A percentile compares a stretch with the other conserved stretches of the same genome.
Evolutionary conservation across 2,888 invertebrate genomes (phyloP).

Genomic region (Erpobdella octoculata): DNA sequence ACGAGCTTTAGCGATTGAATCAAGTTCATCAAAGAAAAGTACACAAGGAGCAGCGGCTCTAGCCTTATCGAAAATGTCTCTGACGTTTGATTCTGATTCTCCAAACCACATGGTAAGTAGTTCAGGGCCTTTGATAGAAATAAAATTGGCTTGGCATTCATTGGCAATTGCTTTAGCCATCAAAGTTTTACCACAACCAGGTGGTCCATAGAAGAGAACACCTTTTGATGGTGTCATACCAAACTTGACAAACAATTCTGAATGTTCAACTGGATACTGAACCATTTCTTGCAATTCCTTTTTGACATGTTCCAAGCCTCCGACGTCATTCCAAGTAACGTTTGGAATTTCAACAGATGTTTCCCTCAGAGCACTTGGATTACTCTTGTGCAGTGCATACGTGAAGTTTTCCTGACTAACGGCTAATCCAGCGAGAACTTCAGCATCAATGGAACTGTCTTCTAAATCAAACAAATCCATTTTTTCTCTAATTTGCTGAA

Average conservation of each 20-base stretch:
- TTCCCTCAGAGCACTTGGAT: slow-evolving; percentile 93
- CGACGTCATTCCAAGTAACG: slow-evolving; percentile 93
- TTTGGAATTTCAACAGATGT: slow-evolving; percentile 98
- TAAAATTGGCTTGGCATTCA: slow-evolving; percentile 99
- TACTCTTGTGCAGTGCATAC: slow-evolving; percentile 64
- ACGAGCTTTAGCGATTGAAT: slow-evolving; percentile 97
- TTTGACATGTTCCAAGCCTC: slow-evolving; percentile 91
- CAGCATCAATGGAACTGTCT: slow-evolving; percentile 98
- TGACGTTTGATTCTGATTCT: slow-evolving; percentile 97
- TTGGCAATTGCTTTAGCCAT: slow-evolving; percentile 81
- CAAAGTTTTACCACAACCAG: slow-evolving; percentile 71
- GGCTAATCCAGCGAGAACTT: slow-evolving; percentile 88
- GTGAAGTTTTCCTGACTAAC: slow-evolving; percentile 91
- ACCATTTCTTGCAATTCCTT: slow-evolving; percentile 87
- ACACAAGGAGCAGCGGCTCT: slow-evolving; percentile 98
- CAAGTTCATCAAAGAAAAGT: slow-evolving; percentile 96
- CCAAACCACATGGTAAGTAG: slow-evolving; percentile 99
- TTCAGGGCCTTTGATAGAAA: slow-evolving; percentile 92
- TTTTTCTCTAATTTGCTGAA: slow-evolving; percentile 98
- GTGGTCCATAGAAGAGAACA: slow-evolving; percentile 95
- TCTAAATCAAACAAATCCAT: slow-evolving; percentile 99
- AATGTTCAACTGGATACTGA: slow-evolving; percentile 95
- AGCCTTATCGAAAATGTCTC: slow-evolving; percentile 97
- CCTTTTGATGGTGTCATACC: slow-evolving; percentile 99
- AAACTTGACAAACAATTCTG: slow-evolving; percentile 98